Percentiles rank a stretch among this genome's conserved stretches.
Evolutionary conservation across 1,140 invertebrate genomes (phyloP).

Genomic region (Monochamus saltuarius): DNA sequence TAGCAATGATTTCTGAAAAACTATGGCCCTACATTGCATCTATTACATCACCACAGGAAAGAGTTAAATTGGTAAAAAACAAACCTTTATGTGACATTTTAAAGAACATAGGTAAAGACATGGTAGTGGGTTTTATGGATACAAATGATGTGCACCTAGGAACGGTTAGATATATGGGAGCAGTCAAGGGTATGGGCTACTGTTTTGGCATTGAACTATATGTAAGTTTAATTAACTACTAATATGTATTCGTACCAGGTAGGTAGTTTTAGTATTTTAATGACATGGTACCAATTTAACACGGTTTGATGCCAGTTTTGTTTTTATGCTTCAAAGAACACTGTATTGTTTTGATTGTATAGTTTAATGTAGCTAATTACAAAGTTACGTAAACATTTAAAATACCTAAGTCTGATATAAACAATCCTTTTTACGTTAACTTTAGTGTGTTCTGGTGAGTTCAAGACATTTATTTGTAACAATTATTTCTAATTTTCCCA

Average conservation of each 20-base stretch:
- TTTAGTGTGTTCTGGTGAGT: no score
- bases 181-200: constrained; percentile 56
- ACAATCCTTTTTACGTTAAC: no score
- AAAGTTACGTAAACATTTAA: neutral
- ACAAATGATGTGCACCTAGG: constrained; percentile 47
- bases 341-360: neutral
- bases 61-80: constrained; percentile 55
- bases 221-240: constrained; percentile 50
- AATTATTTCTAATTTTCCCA: no score
- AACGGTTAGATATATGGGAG: constrained; percentile 57
- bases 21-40: constrained; percentile 56
- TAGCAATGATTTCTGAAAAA: constrained; percentile 32
- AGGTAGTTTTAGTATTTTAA: constrained; percentile 5
- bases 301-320: neutral
- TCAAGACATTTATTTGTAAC: no score
- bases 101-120: constrained; percentile 42
- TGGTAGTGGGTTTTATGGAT: constrained; percentile 46
- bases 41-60: constrained; percentile 53
- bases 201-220: constrained; percentile 60
- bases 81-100: constrained; percentile 52
- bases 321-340: neutral
- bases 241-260: constrained; percentile 3
- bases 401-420: neutral
- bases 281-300: constrained; percentile 16
- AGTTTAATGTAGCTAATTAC: neutral